Base-by-base conservation (phyloP, 2,113 vertebrate genomes). In the Triplophysa dalaica region DNA sequence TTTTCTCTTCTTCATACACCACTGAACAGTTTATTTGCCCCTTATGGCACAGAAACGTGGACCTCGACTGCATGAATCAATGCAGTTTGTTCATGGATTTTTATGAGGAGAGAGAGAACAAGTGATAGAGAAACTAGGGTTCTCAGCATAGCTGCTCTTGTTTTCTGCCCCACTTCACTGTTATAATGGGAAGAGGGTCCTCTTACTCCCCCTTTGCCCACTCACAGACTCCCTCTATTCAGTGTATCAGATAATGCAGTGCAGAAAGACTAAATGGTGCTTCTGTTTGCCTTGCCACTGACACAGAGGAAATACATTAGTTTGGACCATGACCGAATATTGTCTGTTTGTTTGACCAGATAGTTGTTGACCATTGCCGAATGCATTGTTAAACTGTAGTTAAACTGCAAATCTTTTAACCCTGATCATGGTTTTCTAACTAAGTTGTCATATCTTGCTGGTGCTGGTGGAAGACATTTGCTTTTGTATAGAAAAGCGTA, bases 151-250 rank as follows among this genome's bases (percentile, higher is more conserved):
- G 70, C 83, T 90, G 91, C 82, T 87, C 89, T 86, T 68, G 66
- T 93, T 93, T 92, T 92, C 90, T 70, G 89, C 91, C 90, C 91
- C 87, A 93, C 87, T 91, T 93, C 86, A 84, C 78, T 79, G 60
- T 79, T 67, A 93, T 90, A 94, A 93, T 89, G 62, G 88, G 85
- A 90, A 84, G 87, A 68, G 84, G 77, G 72, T 65, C 77, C 81
- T 82, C 43, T 66, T 69, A 43, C 56, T 75, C 82, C 63, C 78
- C 68, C 38, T 54, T 62, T 43, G 29, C 38, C 33, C 63, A 9
- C 43, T 67, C 33, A 58, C 29, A 6, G 26, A 9, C 79, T 83
- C 48, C 29, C 10, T 84, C 43, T 33, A 65, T 81, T 75, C 68
- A 38, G 12, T 12, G 43, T 65, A 65, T 80, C 26, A 54, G 58